A percentile compares a stretch with the other conserved stretches of the same genome.
Conservation (phyloP, 2,113 vertebrate species). For the Vanacampus margaritifer region DNA sequence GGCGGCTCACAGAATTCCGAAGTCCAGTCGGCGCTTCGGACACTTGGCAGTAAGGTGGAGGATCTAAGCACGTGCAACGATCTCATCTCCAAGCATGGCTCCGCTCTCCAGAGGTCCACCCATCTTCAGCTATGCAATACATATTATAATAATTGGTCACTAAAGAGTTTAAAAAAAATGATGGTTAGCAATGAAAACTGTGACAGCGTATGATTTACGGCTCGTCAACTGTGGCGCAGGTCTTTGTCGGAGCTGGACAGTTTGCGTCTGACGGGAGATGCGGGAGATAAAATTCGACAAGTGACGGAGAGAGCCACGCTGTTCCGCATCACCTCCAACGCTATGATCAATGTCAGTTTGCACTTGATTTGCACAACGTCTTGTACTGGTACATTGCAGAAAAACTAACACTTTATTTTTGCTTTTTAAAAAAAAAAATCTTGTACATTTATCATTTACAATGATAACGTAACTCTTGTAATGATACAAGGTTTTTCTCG, state of each 20-base stretch:
- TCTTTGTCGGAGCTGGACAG: slow-evolving; percentile 91
- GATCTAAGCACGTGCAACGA: slow-evolving; percentile 96
- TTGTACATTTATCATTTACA: too few relatives aligned
- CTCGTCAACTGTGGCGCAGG: slow-evolving; percentile 31
- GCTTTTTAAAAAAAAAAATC: too few relatives aligned
- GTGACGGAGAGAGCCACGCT: slow-evolving; percentile 92
- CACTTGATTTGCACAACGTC: neutral
- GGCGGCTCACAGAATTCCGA: slow-evolving; percentile 80
- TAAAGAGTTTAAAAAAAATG: neutral
- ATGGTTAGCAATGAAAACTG: neutral
- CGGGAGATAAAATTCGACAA: slow-evolving; percentile 91
- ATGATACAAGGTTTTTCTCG: too few relatives aligned
- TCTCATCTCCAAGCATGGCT: slow-evolving; percentile 94
- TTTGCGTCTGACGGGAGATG: slow-evolving; percentile 84
- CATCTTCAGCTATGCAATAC: neutral
- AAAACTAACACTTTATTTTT: too few relatives aligned
- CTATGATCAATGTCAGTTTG: slow-evolving; percentile 93
- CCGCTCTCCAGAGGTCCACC: slow-evolving; percentile 84
- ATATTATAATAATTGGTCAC: too few relatives aligned
- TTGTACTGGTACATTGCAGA: too few relatives aligned
- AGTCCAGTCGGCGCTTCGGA: slow-evolving; percentile 87
- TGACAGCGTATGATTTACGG: too few relatives aligned
- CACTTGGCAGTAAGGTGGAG: slow-evolving; percentile 91
- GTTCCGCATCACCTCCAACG: slow-evolving; percentile 96
- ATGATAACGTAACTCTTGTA: too few relatives aligned